These are phyloP conservation scores for Brachionus rotundiformis DNA, from an alignment of 1,140 invertebrate genomes.

Conservation along the genomic window DNA sequence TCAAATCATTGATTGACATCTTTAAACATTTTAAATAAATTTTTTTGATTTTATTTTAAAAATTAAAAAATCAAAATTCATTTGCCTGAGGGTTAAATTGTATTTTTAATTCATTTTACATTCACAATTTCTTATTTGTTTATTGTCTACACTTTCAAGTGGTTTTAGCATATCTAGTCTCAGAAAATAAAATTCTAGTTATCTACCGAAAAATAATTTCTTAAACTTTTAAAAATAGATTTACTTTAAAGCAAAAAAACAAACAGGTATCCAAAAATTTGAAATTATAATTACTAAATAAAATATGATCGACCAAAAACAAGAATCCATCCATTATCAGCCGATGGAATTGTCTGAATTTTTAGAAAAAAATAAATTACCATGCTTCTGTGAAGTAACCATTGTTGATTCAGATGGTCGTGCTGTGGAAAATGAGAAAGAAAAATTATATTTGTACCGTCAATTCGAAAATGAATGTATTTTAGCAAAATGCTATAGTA, in stretches of 20 bases:
- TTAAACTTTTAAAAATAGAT: not conserved
- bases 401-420: not conserved
- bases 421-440: not conserved
- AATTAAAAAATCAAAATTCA: no score
- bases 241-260: not conserved
- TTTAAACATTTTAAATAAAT: no score
- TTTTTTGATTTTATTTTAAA: no score
- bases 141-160: not conserved
- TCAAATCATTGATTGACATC: no score
- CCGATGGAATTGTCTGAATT: not conserved
- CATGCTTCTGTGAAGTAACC: not conserved
- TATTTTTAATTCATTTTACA: no score
- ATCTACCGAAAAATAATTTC: not conserved
- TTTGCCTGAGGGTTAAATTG: no score
- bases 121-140: no score
- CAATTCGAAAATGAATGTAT: constrained; percentile 26
- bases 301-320: constrained; percentile 8
- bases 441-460: constrained; percentile 33
- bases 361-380: not conserved
- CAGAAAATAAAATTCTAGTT: constrained; percentile 21
- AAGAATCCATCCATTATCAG: not conserved
- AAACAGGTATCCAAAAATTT: not conserved
- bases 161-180: not conserved
- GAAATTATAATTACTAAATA: not conserved
- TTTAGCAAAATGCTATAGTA: constrained; percentile 48